Conservation (phyloP, 2,888 invertebrate species). For the Onchidella celtica region DNA sequence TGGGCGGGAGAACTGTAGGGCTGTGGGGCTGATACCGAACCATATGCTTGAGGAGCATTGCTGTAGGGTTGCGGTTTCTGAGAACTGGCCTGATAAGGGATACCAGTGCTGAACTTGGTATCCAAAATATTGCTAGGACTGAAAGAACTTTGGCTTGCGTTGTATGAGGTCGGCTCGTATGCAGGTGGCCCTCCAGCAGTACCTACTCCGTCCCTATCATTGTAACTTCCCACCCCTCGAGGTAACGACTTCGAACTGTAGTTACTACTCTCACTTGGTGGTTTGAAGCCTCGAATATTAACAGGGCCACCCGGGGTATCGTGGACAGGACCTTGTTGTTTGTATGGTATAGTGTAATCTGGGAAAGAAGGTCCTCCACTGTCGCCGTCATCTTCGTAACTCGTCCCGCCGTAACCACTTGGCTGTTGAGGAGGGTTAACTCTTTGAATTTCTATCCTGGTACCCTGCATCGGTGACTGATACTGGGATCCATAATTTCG, state of each 20-base stretch:
- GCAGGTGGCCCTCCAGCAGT: slow-evolving; percentile 34
- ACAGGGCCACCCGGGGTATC: slow-evolving; percentile 40
- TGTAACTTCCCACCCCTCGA: slow-evolving; percentile 1
- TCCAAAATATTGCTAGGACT: neutral
- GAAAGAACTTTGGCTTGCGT: slow-evolving; percentile 27
- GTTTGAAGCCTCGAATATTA: slow-evolving; percentile 9
- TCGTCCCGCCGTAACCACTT: slow-evolving; percentile 53
- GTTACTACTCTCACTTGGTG: neutral
- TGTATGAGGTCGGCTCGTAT: slow-evolving; percentile 26
- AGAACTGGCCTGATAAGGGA: slow-evolving; percentile 20
- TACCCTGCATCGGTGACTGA: slow-evolving; percentile 26
- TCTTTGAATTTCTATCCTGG: slow-evolving; percentile 52
- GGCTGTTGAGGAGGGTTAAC: slow-evolving; percentile 50
- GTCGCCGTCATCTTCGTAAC: slow-evolving; percentile 55
- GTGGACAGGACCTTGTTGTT: slow-evolving; percentile 36
- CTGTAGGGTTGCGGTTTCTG: slow-evolving; percentile 13
- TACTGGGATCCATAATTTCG: slow-evolving; percentile 44
- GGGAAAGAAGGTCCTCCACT: slow-evolving; percentile 21
- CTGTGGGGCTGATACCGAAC: neutral
- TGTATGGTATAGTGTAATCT: slow-evolving; percentile 54
- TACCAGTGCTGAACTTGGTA: slow-evolving; percentile 29
- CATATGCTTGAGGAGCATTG: neutral
- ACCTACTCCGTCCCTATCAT: neutral
- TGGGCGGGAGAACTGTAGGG: neutral
- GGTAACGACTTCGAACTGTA: slow-evolving; percentile 29